phyloP scores from a whole-genome alignment of 2,888 invertebrate genomes.

The Hipparchia sbordonii region DNA sequence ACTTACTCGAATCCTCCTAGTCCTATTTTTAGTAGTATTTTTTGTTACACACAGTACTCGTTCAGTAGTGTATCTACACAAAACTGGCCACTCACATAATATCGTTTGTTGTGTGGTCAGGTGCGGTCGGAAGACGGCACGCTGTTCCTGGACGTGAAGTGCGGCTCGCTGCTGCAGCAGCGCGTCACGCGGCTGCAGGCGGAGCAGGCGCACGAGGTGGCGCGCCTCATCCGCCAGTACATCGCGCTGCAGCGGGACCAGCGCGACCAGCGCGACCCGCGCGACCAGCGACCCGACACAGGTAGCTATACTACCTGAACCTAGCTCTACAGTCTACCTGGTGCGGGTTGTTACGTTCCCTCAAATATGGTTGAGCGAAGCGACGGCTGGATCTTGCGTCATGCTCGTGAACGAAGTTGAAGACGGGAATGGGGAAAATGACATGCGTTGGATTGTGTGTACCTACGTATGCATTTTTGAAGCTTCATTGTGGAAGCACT shows the following conservation, averaged over 20 bases:
- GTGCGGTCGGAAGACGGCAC: conserved; percentile 95
- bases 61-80: not conserved
- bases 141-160: conserved; percentile 97
- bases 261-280: conserved; percentile 37
- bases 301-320: not conserved
- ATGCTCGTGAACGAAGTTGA: too few species aligned
- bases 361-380: too few species aligned
- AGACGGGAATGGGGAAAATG: too few species aligned
- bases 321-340: too few species aligned
- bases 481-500: too few species aligned
- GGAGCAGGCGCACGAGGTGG: conserved; percentile 98
- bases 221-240: conserved; percentile 97
- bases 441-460: too few species aligned
- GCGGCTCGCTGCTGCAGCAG: conserved; percentile 97
- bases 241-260: conserved; percentile 89
- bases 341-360: too few species aligned
- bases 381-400: too few species aligned
- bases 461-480: too few species aligned
- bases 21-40: too few species aligned
- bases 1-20: too few species aligned
- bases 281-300: conserved; percentile 26
- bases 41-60: too few species aligned
- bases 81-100: not conserved
- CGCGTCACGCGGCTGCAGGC: conserved; percentile 97
- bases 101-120: conserved; percentile 53